Evolutionary conservation across 2,888 invertebrate genomes (phyloP), one percentile per base, ranked within the genome.

Genomic region (Trichopria drosophilae): DNA sequence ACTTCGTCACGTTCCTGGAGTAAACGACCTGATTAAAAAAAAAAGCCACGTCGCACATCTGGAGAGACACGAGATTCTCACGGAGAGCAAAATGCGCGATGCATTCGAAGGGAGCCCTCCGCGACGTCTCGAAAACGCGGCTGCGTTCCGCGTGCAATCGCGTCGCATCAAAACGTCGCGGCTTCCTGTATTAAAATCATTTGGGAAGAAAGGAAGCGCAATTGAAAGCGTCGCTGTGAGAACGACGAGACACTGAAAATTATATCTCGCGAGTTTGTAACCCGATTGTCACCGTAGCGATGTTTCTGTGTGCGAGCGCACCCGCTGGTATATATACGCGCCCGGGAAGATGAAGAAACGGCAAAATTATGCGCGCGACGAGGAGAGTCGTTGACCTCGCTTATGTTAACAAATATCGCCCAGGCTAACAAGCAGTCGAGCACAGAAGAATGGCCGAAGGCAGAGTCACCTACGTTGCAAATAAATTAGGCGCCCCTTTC

Each of bases 401-500:
- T 62, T 62, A 58, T 61, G 63, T 67, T 67, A 68, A 66, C 69
- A 65, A 69, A 72, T 67, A 71, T 66, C 64, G 61, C 55, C 43
- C 47, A 52, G 60, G 59, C 66, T 68, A 71, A 71, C 68, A 68
- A 67, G 66, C 62, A 48, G 58, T 58, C 57, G 57, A 55, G 53
- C 47, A 41, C 51, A 50, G 54, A 34, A 51, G 59, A 51, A 37
- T 58, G 55, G 61, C 53, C 57, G 59, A 51, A 59, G 62, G 62
- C 62, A 58, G 49, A 59, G 63, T 62, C 66, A 68, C 65, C 68
- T 68, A 67, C 63, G 67, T 66, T 61, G 66, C 67, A 69, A 69
- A 71, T 70, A 70, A 72, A 72, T 72, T 72, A 68, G 71, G 66
- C 65, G 66, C 63, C 70, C 69, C 70, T 69, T 70, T 68, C 68